Conservation (phyloP, 2,113 vertebrate genomes). For the Corythaixoides concolor region DNA sequence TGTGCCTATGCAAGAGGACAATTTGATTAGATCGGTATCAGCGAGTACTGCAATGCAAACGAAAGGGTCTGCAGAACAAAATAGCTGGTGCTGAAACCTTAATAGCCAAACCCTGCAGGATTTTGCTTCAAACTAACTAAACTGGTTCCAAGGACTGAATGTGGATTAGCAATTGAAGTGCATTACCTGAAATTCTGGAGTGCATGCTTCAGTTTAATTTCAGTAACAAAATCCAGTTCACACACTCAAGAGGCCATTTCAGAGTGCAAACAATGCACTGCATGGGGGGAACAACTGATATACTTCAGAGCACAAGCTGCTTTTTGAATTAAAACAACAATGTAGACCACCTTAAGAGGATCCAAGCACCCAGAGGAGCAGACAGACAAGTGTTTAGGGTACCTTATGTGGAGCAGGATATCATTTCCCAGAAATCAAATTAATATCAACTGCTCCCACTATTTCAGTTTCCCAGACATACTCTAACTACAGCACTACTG, state of each 20-base stretch:
- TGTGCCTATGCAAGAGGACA: not conserved
- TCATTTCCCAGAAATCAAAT: not conserved
- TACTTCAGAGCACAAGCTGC: not conserved
- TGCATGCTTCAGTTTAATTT: not conserved
- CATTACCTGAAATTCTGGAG: not conserved
- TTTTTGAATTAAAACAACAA: not conserved
- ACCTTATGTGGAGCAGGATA: not conserved
- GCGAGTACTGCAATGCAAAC: rapidly evolving
- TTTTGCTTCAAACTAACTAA: not conserved
- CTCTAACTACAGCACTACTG: not conserved
- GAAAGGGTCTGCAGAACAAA: not conserved
- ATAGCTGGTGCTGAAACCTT: not conserved
- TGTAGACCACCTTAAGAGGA: not conserved
- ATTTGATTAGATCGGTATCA: not conserved
- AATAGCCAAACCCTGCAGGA: not conserved
- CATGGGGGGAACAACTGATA: not conserved
- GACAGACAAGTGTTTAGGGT: not conserved
- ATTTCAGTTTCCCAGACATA: not conserved
- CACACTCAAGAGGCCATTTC: not conserved
- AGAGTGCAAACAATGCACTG: not conserved
- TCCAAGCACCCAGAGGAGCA: not conserved
- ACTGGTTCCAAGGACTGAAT: not conserved
- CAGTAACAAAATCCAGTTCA: not conserved
- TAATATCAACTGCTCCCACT: not conserved
- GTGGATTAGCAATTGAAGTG: not conserved